These are phyloP conservation scores for Rhynchotus rufescens DNA, from an alignment of 2,797 vertebrate genomes.

Conservation along the genomic window DNA sequence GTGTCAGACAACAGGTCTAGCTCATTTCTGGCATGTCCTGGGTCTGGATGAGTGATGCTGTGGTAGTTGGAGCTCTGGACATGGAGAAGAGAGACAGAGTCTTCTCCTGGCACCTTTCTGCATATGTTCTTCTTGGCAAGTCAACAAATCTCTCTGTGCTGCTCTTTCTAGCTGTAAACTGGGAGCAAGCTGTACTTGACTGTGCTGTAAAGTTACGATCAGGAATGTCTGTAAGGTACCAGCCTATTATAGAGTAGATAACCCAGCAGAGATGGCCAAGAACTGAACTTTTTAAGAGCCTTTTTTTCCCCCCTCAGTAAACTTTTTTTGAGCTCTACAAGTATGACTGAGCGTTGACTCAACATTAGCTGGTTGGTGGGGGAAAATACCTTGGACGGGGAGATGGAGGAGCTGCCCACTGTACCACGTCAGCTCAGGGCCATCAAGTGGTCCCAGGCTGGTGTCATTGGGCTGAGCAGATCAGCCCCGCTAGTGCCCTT, in stretches of 20 bases:
- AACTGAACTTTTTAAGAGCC: background rate
- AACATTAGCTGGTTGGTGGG: background rate
- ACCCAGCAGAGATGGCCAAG: background rate
- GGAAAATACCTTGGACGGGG: fast-evolving
- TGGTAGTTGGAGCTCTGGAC: background rate
- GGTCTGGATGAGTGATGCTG: background rate
- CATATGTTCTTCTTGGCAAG: background rate
- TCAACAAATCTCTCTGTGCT: background rate
- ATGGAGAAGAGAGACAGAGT: background rate
- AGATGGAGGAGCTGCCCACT: background rate
- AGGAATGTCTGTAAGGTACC: background rate
- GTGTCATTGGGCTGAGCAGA: background rate
- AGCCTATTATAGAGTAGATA: background rate
- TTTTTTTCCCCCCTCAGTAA: background rate
- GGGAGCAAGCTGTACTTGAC: background rate
- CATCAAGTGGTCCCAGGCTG: background rate
- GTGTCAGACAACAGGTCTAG: background rate
- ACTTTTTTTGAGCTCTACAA: background rate
- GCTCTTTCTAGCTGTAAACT: background rate
- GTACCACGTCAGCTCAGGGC: background rate
- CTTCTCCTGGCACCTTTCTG: background rate
- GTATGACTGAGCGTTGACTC: background rate
- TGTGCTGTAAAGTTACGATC: background rate
- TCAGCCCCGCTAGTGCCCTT: background rate
- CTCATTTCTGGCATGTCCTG: background rate